Evolutionary conservation across 35 echinoderm and acorn worm species (phyloP).

Genomic region (Acanthaster planci): DNA sequence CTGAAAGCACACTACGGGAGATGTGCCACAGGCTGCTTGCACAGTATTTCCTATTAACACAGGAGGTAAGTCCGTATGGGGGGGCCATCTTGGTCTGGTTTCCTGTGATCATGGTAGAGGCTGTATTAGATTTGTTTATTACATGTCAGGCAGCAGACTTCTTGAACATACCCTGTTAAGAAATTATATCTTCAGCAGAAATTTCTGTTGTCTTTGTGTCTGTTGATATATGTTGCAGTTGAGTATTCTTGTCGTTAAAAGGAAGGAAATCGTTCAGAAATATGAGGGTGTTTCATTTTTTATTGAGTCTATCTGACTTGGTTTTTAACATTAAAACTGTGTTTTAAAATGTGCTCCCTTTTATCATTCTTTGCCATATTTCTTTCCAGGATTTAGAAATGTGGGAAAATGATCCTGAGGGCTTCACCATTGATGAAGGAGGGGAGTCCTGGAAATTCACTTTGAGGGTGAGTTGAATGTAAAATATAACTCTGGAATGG

Average conservation of each 20-base stretch:
- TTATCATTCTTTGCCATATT: background rate
- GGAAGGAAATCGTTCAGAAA: too few relatives aligned
- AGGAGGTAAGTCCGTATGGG: conserved; percentile 64
- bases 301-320: background rate
- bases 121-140: too few relatives aligned
- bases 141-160: background rate
- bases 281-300: background rate
- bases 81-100: background rate
- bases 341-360: too few relatives aligned
- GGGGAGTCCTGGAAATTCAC: conserved; percentile 99
- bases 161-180: background rate
- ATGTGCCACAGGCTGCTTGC: conserved; percentile 77
- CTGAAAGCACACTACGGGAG: conserved; percentile 67
- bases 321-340: background rate
- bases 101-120: too few relatives aligned
- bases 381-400: conserved; percentile 71
- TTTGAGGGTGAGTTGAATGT: conserved; percentile 72
- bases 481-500: too few relatives aligned
- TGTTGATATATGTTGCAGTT: too few relatives aligned
- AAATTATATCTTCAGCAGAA: too few relatives aligned
- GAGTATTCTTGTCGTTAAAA: too few relatives aligned
- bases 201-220: too few relatives aligned
- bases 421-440: conserved; percentile 88
- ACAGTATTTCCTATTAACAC: conserved; percentile 86
- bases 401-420: conserved; percentile 95